Evolutionary conservation across 2,888 invertebrate species (phyloP).

Genomic region (Meiosimyza platycephala): DNA sequence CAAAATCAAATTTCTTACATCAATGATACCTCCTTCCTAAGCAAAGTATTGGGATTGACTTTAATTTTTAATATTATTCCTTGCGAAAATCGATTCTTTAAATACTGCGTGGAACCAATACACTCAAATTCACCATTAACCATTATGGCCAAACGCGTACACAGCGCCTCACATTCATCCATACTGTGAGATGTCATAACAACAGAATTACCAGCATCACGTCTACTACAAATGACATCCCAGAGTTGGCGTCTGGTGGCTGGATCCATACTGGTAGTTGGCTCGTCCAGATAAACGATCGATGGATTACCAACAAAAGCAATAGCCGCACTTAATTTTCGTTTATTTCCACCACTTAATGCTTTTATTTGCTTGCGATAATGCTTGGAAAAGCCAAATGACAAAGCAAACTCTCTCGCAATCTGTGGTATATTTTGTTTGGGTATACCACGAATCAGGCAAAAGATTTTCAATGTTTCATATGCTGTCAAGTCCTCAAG

Average conservation of each 20-base stretch:
- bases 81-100: constrained; percentile 77
- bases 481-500: no score
- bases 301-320: no score
- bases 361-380: no score
- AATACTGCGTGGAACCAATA: constrained; percentile 78
- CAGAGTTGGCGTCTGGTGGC: constrained; percentile 82
- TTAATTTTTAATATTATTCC: constrained; percentile 67
- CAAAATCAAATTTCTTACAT: no score
- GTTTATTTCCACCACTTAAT: no score
- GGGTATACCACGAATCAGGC: no score
- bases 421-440: no score
- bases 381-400: no score
- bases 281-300: constrained; percentile 76
- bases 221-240: constrained; percentile 77
- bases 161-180: constrained; percentile 86
- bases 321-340: no score
- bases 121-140: constrained; percentile 81
- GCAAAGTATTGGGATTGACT: constrained; percentile 35
- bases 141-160: constrained; percentile 83
- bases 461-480: no score
- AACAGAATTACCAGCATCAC: constrained; percentile 78
- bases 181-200: constrained; percentile 87
- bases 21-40: no score
- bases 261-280: constrained; percentile 86
- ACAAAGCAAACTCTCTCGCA: no score